Conservation (phyloP, 2,113 vertebrate genomes). For the Chlamydotis undulata region DNA sequence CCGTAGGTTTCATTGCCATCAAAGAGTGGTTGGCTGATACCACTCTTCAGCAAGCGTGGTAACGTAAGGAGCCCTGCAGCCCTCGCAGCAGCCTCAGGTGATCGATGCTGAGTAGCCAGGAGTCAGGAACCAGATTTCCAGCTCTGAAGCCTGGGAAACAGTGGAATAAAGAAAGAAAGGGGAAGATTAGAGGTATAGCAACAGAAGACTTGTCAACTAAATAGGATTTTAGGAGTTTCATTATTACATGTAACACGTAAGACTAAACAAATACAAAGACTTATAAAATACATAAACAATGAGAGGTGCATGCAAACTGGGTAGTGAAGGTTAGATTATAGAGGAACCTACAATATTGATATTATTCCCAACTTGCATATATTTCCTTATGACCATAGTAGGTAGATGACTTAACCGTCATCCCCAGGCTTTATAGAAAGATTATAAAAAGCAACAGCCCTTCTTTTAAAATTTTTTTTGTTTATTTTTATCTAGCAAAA, state of each 20-base stretch:
- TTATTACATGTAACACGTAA: neutral
- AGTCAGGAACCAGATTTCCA: neutral
- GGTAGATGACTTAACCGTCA: neutral
- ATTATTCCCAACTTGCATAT: neutral
- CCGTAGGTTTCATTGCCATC: neutral
- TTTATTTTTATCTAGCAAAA: constrained; percentile 3
- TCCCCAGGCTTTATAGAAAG: neutral
- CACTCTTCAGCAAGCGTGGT: too few species aligned
- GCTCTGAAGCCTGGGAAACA: neutral
- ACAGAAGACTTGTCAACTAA: neutral
- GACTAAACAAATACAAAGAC: neutral
- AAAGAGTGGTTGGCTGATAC: neutral
- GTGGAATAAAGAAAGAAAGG: neutral
- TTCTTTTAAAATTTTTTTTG: constrained; percentile 15
- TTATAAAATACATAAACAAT: neutral
- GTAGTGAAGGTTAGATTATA: neutral
- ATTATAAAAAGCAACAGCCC: neutral
- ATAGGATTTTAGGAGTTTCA: neutral
- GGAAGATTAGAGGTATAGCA: neutral
- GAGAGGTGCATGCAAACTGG: neutral
- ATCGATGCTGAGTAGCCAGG: neutral
- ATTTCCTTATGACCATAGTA: neutral
- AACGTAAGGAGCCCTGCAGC: neutral
- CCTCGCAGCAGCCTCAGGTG: neutral
- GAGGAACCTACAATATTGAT: neutral